These are phyloP conservation scores for Luffia ferchaultella DNA, from an alignment of 2,888 invertebrate species.

Conservation along the genomic window DNA sequence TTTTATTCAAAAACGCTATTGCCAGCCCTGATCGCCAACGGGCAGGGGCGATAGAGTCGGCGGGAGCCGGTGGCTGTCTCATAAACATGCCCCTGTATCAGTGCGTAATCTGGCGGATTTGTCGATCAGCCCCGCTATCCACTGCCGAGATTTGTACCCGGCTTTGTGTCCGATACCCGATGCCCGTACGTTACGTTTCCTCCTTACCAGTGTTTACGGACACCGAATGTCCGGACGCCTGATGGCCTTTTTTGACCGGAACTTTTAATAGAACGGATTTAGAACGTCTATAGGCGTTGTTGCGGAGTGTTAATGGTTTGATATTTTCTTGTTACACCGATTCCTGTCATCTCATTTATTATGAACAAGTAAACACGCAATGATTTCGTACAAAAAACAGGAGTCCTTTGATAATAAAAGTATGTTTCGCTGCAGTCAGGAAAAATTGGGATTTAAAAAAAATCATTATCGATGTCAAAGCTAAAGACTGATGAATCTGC, in stretches of 20 bases:
- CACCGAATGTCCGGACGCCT: constrained; percentile 1
- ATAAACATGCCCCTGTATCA: constrained; percentile 44
- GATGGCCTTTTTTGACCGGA: not conserved
- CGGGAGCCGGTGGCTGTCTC: constrained; percentile 16
- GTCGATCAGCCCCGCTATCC: constrained; percentile 54
- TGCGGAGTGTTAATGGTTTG: not conserved
- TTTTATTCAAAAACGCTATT: too few species aligned
- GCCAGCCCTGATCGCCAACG: constrained; percentile 3
- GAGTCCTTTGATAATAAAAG: too few species aligned
- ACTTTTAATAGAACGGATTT: not conserved
- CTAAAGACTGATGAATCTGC: too few species aligned
- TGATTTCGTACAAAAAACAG: too few species aligned
- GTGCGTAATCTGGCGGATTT: constrained; percentile 66
- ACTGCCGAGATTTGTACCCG: constrained; percentile 59
- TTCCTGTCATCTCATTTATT: too few species aligned
- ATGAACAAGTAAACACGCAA: too few species aligned
- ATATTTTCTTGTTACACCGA: not conserved
- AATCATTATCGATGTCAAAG: too few species aligned
- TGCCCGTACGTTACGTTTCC: constrained; percentile 2
- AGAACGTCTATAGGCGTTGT: not conserved
- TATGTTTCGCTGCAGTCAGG: too few species aligned
- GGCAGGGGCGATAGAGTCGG: not conserved
- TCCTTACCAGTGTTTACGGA: constrained; percentile 7
- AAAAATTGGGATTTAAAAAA: too few species aligned
- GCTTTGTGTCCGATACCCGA: constrained; percentile 50